These are phyloP conservation scores for Atrina japonica DNA, from an alignment of 2,888 invertebrate species.

Conservation along the genomic window DNA sequence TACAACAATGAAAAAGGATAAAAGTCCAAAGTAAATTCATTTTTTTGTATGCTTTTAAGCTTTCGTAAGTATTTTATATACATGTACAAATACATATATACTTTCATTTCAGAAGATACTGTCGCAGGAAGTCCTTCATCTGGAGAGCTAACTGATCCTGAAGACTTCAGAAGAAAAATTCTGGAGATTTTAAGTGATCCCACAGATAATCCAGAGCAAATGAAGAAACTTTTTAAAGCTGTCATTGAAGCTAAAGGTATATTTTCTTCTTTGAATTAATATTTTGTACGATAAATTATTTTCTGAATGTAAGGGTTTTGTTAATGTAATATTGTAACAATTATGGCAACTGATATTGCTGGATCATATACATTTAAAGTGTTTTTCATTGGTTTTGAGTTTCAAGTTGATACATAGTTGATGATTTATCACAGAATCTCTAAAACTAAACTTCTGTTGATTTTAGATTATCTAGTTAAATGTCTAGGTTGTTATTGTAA, in stretches of 20 bases:
- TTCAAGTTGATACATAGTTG: too few species aligned
- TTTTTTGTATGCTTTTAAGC: background rate
- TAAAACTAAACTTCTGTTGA: too few species aligned
- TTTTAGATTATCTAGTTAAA: too few species aligned
- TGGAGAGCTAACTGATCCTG: conserved; percentile 77
- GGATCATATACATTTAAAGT: background rate
- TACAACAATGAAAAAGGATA: conserved; percentile 18
- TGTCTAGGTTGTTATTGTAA: too few species aligned
- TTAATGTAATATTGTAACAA: too few species aligned
- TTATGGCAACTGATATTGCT: background rate
- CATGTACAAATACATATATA: conserved; percentile 4
- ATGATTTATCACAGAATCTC: too few species aligned
- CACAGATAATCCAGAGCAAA: conserved; percentile 75
- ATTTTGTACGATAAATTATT: background rate
- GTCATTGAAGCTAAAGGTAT: conserved; percentile 75
- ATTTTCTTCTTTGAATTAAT: conserved; percentile 16
- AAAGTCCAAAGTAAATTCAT: background rate
- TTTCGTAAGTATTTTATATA: background rate
- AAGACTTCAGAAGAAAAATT: conserved; percentile 76
- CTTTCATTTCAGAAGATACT: conserved; percentile 57
- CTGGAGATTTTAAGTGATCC: conserved; percentile 79
- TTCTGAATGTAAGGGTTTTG: background rate
- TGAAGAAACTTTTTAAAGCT: conserved; percentile 76
- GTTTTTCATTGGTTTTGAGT: too few species aligned
- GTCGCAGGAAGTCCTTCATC: conserved; percentile 70